Evolutionary conservation across 2,888 invertebrate species (phyloP), one percentile per base, ranked within the genome.

Genomic region (Dicycla oo): DNA sequence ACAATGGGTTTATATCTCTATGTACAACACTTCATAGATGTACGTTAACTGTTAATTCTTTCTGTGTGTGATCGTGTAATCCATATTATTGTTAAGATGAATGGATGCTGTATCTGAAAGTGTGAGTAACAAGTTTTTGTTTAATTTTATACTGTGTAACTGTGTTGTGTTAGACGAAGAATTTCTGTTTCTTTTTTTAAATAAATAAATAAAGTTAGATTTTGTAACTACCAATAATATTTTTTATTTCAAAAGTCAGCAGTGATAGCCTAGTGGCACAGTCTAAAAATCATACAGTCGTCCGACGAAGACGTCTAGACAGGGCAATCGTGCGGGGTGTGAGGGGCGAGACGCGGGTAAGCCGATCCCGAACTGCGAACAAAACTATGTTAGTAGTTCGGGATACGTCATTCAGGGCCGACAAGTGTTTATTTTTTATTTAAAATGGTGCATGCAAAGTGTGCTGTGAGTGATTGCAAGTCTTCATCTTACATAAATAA

Each of bases 131-230:
- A 63, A 45, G 26, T 15, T 63, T 34, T 60, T 60, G 26, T 64
- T 78, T 18, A 3, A 56, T 56, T 67, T 67, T 70, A 23, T 69
- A 63, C 34, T 67, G 56, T 51, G 54, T 34, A 34, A 66, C 49
- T 51, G 75, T 71, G 70, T 76, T 78, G 81, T 82, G 80, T 80
- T 73, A 66, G 57, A 71, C 62, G 54, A 76, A 69, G 73, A 75
- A 73, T 75, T 74, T 64, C 53, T 68, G 78, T 71, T 68, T 81
- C 85, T 87, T 87, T 86, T 84, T 87, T 82, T 43, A 18, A 0
- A 66, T 72, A 67, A 0, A 66, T 72, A 67, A 89, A 88, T 90
- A 89, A 89, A 90, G 73, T 73, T 88, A 89, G 88, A 88, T 88
- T 90, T 89, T 89, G 85, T 88, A 88, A 86, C 80, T 78, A 79